phyloP scores from a whole-genome alignment of 2,113 vertebrate genomes.

The Mastomys coucha region DNA sequence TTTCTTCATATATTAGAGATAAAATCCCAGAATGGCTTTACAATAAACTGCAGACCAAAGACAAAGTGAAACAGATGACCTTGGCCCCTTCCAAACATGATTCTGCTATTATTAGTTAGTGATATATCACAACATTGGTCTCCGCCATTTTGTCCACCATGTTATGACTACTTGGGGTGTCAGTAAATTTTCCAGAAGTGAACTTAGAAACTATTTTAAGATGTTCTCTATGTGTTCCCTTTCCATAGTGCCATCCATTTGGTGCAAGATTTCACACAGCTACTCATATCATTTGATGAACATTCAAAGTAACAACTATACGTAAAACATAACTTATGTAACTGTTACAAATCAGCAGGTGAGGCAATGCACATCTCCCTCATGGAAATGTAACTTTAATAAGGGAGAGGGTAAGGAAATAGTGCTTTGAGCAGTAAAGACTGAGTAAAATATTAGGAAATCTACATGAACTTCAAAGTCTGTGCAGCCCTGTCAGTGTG shows the following conservation, averaged over 20 bases:
- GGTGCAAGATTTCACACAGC: not conserved
- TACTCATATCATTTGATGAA: not conserved
- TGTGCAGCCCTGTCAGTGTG: not conserved
- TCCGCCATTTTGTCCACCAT: not conserved
- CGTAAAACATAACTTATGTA: not conserved
- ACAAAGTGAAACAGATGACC: not conserved
- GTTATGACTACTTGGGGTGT: not conserved
- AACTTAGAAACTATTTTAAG: conserved; percentile 16
- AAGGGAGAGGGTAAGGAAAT: not conserved
- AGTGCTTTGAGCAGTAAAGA: not conserved
- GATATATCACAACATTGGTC: not conserved
- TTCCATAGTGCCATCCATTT: not conserved
- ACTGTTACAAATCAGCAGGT: not conserved
- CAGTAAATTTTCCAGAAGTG: conserved; percentile 37
- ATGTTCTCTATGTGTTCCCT: not conserved
- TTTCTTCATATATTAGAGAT: not conserved
- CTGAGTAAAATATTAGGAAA: not conserved
- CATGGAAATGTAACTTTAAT: not conserved
- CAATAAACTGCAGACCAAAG: not conserved
- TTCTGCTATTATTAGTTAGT: not conserved
- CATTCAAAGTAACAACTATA: not conserved
- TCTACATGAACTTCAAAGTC: not conserved
- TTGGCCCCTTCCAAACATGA: not conserved
- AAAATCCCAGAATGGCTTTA: not conserved
- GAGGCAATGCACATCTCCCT: not conserved